Conservation (phyloP, 2,113 vertebrate genomes). For the Circaetus gallicus region DNA sequence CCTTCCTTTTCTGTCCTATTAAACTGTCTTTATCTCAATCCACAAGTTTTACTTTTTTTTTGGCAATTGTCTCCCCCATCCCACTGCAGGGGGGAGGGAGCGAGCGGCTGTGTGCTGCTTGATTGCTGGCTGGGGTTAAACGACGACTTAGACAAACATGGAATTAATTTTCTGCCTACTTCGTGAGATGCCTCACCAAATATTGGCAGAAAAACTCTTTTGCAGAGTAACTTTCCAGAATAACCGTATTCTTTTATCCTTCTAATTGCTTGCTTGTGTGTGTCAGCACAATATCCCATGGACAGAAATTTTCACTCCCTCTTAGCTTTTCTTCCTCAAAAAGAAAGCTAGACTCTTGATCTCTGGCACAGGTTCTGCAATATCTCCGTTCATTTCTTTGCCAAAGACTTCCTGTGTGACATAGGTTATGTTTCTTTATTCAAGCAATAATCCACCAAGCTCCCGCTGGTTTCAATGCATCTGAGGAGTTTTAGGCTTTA, state of each 20-base stretch:
- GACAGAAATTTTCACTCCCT: not conserved
- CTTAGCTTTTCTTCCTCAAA: not conserved
- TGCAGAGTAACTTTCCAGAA: not conserved
- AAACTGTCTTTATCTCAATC: too few relatives aligned
- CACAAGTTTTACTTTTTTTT: too few relatives aligned
- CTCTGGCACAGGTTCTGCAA: not conserved
- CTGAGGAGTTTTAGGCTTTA: not conserved
- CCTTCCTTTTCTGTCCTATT: too few relatives aligned
- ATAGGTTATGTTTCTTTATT: not conserved
- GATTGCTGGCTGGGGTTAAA: too few relatives aligned
- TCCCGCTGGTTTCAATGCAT: not conserved
- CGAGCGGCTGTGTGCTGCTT: too few relatives aligned
- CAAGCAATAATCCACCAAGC: not conserved
- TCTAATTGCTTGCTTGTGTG: not conserved
- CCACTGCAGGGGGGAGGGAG: too few relatives aligned
- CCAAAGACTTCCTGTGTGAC: not conserved
- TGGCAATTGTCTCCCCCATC: too few relatives aligned
- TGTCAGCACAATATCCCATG: not conserved
- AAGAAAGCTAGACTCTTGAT: not conserved
- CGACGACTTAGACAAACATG: not conserved
- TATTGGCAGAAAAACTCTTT: not conserved
- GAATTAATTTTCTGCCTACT: not conserved
- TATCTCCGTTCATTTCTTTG: not conserved
- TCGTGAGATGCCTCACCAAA: not conserved
- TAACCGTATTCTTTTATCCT: not conserved